Percentiles rank a stretch among this genome's conserved stretches.
These are phyloP conservation scores for Enteromius unitaeniatus DNA, from an alignment of 2,797 vertebrate species.

Conservation along the genomic window DNA sequence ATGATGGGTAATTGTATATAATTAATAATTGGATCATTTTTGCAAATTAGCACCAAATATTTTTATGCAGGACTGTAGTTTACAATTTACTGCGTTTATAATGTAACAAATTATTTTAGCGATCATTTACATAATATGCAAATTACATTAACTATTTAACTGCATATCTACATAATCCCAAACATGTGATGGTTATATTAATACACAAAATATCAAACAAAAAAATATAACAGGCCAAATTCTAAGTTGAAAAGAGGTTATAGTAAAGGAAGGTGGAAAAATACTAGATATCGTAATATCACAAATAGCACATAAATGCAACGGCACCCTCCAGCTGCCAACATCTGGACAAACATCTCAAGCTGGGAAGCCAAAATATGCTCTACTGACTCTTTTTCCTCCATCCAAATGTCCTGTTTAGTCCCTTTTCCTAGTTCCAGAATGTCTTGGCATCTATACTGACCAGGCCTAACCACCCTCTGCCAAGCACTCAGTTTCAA, in stretches of 20 bases:
- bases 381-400: conserved; percentile 32
- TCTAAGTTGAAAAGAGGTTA: neutral
- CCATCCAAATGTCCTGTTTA: conserved; percentile 21
- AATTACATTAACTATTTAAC: neutral
- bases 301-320: conserved; percentile 39
- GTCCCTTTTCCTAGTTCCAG: neutral
- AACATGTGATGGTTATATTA: neutral
- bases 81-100: no score
- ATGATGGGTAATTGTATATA: no score
- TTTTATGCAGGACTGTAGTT: no score
- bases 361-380: conserved; percentile 39
- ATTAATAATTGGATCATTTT: no score
- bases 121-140: no score
- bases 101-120: no score
- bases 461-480: conserved; percentile 41
- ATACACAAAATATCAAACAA: neutral
- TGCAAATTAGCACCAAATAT: no score
- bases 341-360: conserved; percentile 61
- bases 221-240: neutral
- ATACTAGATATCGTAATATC: conserved; percentile 9
- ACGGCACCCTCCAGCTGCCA: conserved; percentile 49
- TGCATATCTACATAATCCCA: neutral
- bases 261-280: conserved; percentile 46
- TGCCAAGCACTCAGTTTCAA: conserved; percentile 68
- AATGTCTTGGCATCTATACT: conserved; percentile 44